A percentile compares a stretch with the other conserved stretches of the same genome.
Evolutionary conservation across 2,888 invertebrate genomes (phyloP).

Genomic region (Protonemura montana): DNA sequence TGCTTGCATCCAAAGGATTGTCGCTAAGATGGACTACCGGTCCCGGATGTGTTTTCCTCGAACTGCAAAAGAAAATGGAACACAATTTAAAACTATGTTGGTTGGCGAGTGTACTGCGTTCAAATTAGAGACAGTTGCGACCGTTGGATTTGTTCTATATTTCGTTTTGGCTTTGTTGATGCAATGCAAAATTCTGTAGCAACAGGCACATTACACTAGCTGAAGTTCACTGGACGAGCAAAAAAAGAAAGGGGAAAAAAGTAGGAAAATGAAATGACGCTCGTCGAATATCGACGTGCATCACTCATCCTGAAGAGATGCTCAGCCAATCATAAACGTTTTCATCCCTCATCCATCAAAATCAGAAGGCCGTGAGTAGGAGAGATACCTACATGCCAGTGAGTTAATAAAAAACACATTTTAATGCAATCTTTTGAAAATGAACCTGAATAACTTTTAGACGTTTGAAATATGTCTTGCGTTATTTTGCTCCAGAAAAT

Average conservation of each 20-base stretch:
- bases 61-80: conserved; percentile 69
- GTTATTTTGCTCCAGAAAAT: background rate
- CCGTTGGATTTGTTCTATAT: background rate
- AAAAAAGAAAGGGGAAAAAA: no score
- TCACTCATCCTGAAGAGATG: background rate
- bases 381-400: background rate
- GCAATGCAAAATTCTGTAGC: background rate
- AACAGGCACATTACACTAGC: background rate
- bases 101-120: no score
- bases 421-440: background rate
- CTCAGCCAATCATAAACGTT: background rate
- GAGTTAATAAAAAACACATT: background rate
- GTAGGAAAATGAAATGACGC: background rate
- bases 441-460: background rate
- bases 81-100: background rate
- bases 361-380: background rate
- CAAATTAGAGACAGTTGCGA: background rate
- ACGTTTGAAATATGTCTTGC: background rate
- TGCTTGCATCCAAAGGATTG: conserved; percentile 95
- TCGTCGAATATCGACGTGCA: background rate
- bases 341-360: conserved; percentile 12
- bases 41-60: conserved; percentile 95
- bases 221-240: background rate
- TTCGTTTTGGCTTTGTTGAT: background rate
- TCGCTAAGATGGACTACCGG: conserved; percentile 95